phyloP scores from a whole-genome alignment of 1,140 invertebrate species.

The Ostrea edulis region DNA sequence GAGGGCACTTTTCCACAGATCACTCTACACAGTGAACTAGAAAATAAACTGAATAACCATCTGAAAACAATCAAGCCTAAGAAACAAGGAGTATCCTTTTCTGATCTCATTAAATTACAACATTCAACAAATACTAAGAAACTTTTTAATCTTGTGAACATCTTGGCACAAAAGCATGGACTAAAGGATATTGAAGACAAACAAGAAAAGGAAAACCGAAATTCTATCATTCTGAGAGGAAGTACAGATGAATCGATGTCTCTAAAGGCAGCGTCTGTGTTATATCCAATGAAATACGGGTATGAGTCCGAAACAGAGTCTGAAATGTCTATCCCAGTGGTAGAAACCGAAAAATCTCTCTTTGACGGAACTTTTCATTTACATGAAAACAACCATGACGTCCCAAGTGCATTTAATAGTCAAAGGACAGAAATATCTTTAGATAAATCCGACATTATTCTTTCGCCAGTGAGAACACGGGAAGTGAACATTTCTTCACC shows the following conservation, averaged over 20 bases:
- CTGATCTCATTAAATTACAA: conserved; percentile 63
- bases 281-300: conserved; percentile 60
- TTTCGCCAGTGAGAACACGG: neutral
- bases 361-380: neutral
- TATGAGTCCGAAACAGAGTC: conserved; percentile 43
- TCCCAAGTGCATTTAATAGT: neutral
- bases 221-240: conserved; percentile 49
- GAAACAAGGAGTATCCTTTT: conserved; percentile 58
- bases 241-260: conserved; percentile 49
- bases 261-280: conserved; percentile 47
- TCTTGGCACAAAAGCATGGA: conserved; percentile 58
- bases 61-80: conserved; percentile 44
- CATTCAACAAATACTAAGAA: conserved; percentile 60
- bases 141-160: conserved; percentile 62
- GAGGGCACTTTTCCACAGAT: neutral
- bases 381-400: neutral
- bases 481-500: conserved; percentile 44
- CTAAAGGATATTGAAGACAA: conserved; percentile 51
- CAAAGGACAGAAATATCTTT: neutral
- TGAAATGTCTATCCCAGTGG: conserved; percentile 21
- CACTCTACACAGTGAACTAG: neutral
- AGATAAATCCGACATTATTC: neutral
- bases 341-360: neutral
- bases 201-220: conserved; percentile 53
- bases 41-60: conserved; percentile 1